These are phyloP conservation scores for Palythoa grandis DNA, from an alignment of 92 coral and sea anemone species.

Conservation along the genomic window DNA sequence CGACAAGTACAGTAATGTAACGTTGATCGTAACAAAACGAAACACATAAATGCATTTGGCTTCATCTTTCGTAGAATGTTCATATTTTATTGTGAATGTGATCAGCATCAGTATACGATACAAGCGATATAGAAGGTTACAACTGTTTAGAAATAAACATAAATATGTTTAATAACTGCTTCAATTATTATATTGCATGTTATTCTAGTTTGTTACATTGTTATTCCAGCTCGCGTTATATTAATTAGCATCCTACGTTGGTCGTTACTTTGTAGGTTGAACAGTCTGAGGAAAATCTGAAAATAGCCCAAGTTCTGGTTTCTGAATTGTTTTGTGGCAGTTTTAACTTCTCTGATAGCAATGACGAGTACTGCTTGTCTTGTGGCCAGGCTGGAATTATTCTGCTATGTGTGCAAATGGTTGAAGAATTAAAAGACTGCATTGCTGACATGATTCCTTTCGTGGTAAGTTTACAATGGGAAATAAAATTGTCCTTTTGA, in stretches of 20 bases:
- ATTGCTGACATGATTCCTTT: conserved; percentile 44
- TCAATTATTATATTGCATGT: not conserved
- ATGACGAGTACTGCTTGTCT: conserved; percentile 54
- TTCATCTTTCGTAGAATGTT: too few species aligned
- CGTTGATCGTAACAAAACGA: too few species aligned
- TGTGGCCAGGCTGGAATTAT: conserved; percentile 66
- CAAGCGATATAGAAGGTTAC: too few species aligned
- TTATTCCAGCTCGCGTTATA: not conserved
- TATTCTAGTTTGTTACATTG: not conserved
- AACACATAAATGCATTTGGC: too few species aligned
- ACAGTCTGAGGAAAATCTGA: conserved; percentile 14
- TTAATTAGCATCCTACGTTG: not conserved
- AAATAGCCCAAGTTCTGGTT: conserved; percentile 56
- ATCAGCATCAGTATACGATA: too few species aligned
- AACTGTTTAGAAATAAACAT: too few species aligned
- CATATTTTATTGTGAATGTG: too few species aligned
- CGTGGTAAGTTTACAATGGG: conserved; percentile 49
- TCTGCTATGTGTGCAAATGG: conserved; percentile 44
- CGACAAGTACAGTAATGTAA: too few species aligned
- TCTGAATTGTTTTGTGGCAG: conserved; percentile 21
- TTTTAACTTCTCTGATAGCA: conserved; percentile 62
- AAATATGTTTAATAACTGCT: not conserved
- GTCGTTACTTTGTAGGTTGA: not conserved
- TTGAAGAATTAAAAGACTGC: conserved; percentile 61
- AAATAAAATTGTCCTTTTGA: not conserved